Evolutionary conservation across 2,888 invertebrate genomes (phyloP).

Genomic region (Euplexia lucipara): DNA sequence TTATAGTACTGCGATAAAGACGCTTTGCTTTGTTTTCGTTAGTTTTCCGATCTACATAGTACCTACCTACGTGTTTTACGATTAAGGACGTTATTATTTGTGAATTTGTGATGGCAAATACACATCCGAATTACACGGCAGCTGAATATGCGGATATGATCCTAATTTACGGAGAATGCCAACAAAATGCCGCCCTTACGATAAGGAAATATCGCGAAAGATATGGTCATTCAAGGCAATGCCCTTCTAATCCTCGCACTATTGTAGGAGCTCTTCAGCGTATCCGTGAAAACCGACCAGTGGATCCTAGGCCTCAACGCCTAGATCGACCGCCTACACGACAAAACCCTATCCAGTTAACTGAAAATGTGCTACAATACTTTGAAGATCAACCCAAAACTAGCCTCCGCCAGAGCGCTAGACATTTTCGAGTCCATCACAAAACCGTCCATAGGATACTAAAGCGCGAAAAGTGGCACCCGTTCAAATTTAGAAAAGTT

Average conservation of each 20-base stretch:
- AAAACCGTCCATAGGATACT: not conserved
- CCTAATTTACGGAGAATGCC: too few relatives aligned
- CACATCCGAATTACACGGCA: too few relatives aligned
- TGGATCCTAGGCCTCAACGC: slow-evolving; percentile 1
- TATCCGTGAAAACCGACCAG: slow-evolving; percentile 1
- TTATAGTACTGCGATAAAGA: too few relatives aligned
- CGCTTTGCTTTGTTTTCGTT: too few relatives aligned
- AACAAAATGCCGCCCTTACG: slow-evolving; percentile 7
- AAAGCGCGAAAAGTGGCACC: not conserved
- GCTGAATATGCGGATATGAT: too few relatives aligned
- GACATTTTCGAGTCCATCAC: not conserved
- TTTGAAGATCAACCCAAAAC: not conserved
- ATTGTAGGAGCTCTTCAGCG: slow-evolving; percentile 2
- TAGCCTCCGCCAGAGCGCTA: slow-evolving; percentile 4
- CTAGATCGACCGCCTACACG: slow-evolving; percentile 3
- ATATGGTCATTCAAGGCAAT: not conserved
- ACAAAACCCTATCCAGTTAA: not conserved
- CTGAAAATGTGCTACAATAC: slow-evolving; percentile 1
- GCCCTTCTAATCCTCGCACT: not conserved
- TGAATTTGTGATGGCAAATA: too few relatives aligned
- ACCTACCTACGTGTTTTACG: too few relatives aligned
- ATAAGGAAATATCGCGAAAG: not conserved
- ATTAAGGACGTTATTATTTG: too few relatives aligned
- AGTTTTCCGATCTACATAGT: too few relatives aligned
- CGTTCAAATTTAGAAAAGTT: not conserved